phyloP scores from a whole-genome alignment of 2,888 invertebrate species.

The Ametastegia equiseti region DNA sequence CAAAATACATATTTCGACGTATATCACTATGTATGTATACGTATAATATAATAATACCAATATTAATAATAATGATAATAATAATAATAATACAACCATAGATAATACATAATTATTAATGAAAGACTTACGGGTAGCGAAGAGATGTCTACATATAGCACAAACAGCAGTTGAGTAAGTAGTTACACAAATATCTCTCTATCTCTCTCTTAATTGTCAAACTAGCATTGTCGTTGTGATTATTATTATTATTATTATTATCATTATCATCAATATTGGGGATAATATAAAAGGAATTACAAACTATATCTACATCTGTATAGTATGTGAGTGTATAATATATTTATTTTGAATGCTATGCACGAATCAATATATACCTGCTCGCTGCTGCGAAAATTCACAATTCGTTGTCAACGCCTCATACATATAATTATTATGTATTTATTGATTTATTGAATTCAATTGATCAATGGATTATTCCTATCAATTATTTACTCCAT shows the following conservation, averaged over 20 bases:
- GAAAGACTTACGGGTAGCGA: slow-evolving; percentile 31
- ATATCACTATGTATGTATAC: too few relatives aligned
- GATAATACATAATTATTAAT: slow-evolving; percentile 1
- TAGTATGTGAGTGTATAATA: too few relatives aligned
- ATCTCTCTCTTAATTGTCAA: neutral
- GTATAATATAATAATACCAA: neutral
- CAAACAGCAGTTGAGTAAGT: neutral
- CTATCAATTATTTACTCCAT: too few relatives aligned
- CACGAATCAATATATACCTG: too few relatives aligned
- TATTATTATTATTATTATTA: neutral
- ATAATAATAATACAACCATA: neutral
- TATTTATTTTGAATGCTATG: neutral
- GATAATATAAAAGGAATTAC: neutral
- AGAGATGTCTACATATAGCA: slow-evolving; percentile 1
- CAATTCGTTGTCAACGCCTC: neutral
- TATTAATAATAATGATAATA: neutral
- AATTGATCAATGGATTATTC: neutral
- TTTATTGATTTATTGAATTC: neutral
- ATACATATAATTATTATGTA: neutral
- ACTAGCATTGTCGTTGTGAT: neutral
- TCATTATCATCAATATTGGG: neutral
- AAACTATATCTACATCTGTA: too few relatives aligned
- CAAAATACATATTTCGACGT: slow-evolving; percentile 14
- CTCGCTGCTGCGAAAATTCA: neutral
- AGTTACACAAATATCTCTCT: neutral